These are phyloP conservation scores for Berghia stephanieae DNA, from an alignment of 1,140 invertebrate species.

Conservation along the genomic window DNA sequence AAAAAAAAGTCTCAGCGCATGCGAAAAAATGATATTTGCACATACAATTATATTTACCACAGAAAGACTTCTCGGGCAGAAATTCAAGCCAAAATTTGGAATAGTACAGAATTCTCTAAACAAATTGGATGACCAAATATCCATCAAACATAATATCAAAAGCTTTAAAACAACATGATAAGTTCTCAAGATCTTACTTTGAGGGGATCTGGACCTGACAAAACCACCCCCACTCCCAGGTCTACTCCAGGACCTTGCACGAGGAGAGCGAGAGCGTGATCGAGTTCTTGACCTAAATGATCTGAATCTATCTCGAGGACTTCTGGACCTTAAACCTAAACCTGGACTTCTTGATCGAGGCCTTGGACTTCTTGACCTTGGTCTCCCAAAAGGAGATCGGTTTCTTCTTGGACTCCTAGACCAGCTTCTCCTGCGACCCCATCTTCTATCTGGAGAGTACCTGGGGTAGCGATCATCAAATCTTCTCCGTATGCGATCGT, in stretches of 20 bases:
- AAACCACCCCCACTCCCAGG: not conserved
- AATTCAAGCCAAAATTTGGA: too few relatives aligned
- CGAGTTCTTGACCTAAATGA: constrained; percentile 34
- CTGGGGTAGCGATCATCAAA: constrained; percentile 37
- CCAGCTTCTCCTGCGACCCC: constrained; percentile 33
- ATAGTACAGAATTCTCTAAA: too few relatives aligned
- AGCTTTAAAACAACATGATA: too few relatives aligned
- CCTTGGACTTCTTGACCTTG: constrained; percentile 27
- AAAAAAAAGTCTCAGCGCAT: too few relatives aligned
- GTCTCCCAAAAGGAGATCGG: constrained; percentile 34
- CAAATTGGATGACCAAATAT: too few relatives aligned
- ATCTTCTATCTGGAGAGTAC: constrained; percentile 36
- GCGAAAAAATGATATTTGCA: too few relatives aligned
- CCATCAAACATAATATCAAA: too few relatives aligned
- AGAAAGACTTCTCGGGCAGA: too few relatives aligned
- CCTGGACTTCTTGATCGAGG: constrained; percentile 1
- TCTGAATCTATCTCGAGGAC: constrained; percentile 36
- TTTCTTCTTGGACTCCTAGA: constrained; percentile 39
- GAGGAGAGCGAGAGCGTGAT: constrained; percentile 30
- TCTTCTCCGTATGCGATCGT: constrained; percentile 41
- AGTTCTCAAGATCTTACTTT: too few relatives aligned
- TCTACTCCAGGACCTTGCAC: constrained; percentile 43
- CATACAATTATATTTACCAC: too few relatives aligned
- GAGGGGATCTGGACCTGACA: constrained; percentile 17
- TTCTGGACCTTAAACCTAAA: constrained; percentile 47